Evolutionary conservation across 2,113 vertebrate genomes (phyloP), one percentile per base, ranked within the genome.

Genomic region (Nothoprocta pentlandii): DNA sequence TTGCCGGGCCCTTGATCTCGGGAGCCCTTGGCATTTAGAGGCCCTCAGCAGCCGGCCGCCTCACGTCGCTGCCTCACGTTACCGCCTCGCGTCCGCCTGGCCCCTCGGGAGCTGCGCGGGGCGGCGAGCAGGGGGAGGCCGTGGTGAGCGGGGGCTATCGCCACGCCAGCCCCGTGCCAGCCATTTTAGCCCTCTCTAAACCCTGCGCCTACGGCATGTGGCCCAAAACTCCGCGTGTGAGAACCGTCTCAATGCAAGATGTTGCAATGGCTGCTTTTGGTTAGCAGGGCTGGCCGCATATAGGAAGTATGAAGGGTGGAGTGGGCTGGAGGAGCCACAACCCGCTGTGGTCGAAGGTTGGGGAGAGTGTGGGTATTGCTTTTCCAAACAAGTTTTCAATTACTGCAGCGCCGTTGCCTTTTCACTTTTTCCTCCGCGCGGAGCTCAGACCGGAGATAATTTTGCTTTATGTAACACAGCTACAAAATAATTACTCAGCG

Each of bases 401-500:
- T 71, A 59, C 62, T 63, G 44, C 4, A 8, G 1, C 63, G 8
- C 56, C 0, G 0, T 32, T 44, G 34, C 32, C 19, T 68, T 85
- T 69, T 26, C 14, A 12, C 12, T 70, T 84, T 70, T 78, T 51
- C 15, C 23, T 84, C 0, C 0, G 2, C 25, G 32, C 26, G 26
- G 53, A 89, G 79, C 54, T 94, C 36, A 70, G 67, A 53, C 62
- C 47, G 80, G 69, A 81, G 74, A 63, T 86, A 19, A 82, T 89
- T 91, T 68, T 76, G 28, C 75, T 54, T 25, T 15, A 0, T 49
- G n/a, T 36, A 69, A 14, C 59, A 77, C 59, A 75, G n/a, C 76
- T 76, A 59, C 14, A 12, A 70, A 93, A 82, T 49, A 51, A 74
- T 87, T 76, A 44, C 10, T 12, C 63, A 53, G 12, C 2, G 2